Evolutionary conservation across 2,888 invertebrate genomes (phyloP).

Genomic region (Dryobotodes eremita): DNA sequence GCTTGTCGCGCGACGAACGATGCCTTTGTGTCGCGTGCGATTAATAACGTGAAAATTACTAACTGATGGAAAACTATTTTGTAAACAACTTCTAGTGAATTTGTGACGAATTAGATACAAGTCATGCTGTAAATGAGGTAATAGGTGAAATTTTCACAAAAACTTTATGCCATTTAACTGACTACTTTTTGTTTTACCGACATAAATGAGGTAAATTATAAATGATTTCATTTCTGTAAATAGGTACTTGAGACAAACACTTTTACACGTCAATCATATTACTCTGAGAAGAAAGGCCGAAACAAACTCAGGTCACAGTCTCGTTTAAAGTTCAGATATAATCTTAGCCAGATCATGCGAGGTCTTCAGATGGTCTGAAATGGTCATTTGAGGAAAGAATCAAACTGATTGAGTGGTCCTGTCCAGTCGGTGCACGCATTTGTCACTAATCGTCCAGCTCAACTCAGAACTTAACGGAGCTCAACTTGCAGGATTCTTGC

Average conservation of each 20-base stretch:
- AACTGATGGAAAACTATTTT: neutral
- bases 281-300: too few species aligned
- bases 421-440: neutral
- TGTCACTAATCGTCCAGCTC: neutral
- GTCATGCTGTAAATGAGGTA: neutral
- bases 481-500: neutral
- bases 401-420: neutral
- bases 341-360: too few species aligned
- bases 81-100: neutral
- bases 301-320: too few species aligned
- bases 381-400: too few species aligned
- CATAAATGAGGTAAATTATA: neutral
- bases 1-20: too few species aligned
- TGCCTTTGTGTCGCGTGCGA: too few species aligned
- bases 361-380: too few species aligned
- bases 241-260: neutral
- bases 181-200: neutral
- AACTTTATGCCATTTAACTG: too few species aligned
- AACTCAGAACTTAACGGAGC: neutral
- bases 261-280: neutral
- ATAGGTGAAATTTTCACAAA: too few species aligned
- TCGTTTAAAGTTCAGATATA: too few species aligned
- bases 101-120: neutral
- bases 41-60: slow-evolving; percentile 19
- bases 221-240: too few species aligned